Conservation (phyloP, 2,113 vertebrate species). For the Nettapus auritus region DNA sequence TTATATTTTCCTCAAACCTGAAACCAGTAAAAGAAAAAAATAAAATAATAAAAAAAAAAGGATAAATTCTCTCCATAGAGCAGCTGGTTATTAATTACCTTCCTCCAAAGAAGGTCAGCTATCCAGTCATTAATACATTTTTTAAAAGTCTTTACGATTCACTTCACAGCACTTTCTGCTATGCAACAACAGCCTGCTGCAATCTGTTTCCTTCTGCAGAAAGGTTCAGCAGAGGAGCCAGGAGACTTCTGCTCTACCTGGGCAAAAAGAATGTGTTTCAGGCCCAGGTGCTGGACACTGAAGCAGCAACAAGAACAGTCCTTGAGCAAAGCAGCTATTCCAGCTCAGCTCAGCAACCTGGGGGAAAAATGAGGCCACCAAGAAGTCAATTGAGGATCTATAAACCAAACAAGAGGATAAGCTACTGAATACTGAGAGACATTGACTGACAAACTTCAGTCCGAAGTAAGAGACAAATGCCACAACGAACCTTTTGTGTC, state of each 20-base stretch:
- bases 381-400: not conserved
- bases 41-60: not conserved
- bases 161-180: not conserved
- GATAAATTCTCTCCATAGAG: not conserved
- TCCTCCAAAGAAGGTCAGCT: not conserved
- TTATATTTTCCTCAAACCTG: not conserved
- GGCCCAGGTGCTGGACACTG: not conserved
- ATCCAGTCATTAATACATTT: not conserved
- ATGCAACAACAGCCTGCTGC: not conserved
- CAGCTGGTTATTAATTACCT: not conserved
- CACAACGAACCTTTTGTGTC: not conserved
- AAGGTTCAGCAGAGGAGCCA: not conserved
- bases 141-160: not conserved
- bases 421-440: not conserved
- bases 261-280: not conserved
- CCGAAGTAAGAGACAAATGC: not conserved
- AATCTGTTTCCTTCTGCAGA: not conserved
- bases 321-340: not conserved
- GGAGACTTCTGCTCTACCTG: not conserved
- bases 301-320: not conserved
- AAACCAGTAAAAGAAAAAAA: not conserved
- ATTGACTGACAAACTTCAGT: not conserved
- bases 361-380: not conserved
- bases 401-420: constrained; percentile 21
- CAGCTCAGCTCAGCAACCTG: not conserved